phyloP scores from a whole-genome alignment of 2,113 vertebrate species.

The Apeltes quadracus region DNA sequence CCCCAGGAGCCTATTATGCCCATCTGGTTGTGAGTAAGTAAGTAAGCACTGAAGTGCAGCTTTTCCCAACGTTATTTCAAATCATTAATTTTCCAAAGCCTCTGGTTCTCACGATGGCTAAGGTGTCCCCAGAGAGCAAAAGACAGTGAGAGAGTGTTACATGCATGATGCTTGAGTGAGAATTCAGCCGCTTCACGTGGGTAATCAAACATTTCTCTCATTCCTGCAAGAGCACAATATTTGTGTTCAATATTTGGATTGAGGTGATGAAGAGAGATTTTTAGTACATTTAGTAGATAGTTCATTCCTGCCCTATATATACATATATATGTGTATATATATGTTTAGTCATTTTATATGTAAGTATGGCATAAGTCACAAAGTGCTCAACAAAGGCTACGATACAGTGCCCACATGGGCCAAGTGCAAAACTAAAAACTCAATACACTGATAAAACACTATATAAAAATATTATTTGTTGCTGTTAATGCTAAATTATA shows the following conservation, averaged over 20 bases:
- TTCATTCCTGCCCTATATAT: neutral
- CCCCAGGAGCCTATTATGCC: constrained; percentile 79
- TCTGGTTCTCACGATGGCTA: constrained; percentile 72
- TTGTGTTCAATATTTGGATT: constrained; percentile 31
- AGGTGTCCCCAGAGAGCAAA: constrained; percentile 69
- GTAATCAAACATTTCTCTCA: constrained; percentile 36
- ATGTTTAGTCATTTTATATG: neutral
- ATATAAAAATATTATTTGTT: neutral
- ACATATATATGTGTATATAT: neutral
- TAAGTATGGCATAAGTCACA: neutral
- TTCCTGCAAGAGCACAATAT: constrained; percentile 27
- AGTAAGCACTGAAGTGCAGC: constrained; percentile 77
- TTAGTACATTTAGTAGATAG: constrained; percentile 15
- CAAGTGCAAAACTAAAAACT: neutral
- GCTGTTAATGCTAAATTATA: neutral
- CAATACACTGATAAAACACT: no score
- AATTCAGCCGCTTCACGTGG: constrained; percentile 20
- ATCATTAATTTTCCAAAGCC: constrained; percentile 78
- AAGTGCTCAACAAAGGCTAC: neutral
- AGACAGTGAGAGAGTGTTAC: constrained; percentile 43
- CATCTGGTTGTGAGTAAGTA: constrained; percentile 81
- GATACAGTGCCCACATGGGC: no score
- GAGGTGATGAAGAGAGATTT: constrained; percentile 21
- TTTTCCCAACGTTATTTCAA: constrained; percentile 80
- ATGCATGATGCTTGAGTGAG: constrained; percentile 50